Base-by-base conservation (phyloP, 2,888 invertebrate species). In the Acleris laterana region DNA sequence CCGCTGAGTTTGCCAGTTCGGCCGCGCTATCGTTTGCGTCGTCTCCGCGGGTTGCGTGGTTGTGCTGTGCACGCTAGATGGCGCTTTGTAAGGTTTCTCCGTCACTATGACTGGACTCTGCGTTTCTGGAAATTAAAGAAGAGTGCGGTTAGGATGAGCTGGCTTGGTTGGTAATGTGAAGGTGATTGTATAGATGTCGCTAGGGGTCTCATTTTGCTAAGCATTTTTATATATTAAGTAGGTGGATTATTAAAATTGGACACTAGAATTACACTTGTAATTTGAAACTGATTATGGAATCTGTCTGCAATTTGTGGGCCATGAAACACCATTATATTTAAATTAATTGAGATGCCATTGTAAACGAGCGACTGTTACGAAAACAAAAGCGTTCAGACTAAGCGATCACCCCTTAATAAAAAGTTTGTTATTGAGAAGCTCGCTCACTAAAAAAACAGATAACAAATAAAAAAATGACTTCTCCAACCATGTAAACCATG, bases 1-100 rank as follows among this genome's bases (percentile, higher is more conserved):
- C 72, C 93, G 78, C 70, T 88, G 90, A 2, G 92, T 93, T 80
- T 93, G 91, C 71, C 79, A 79, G 74, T 79, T 84, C 11, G 88
- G 88, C 77, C 88, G 81, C 63, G 85, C 75, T 38, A 82, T 82
- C 49, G 84, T 85, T 76, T 88, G 85, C 64, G 88, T 85, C 3
- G 89, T 78, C 63, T 86, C 85, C 46, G 83, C 81, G 50, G 77
- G 72, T 71, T 76, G 78, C 70, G 77, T 80, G 68, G 81, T 77
- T 70, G 85, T 81, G 71, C 82, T 83, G 19, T 77, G 69, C 25
- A 77, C 83, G 77, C 88, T 90, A 88, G 87, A 85, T 84, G 90
- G 89, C 83, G 86, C 78, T 76, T 87, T 75, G 58, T 85, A 89
- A 62, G 87, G 83, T 46, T 82, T 82, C 49, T 89, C 89, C 50